phyloP scores from a whole-genome alignment of 92 coral and sea anemone species.

The Actinernus sp. region DNA sequence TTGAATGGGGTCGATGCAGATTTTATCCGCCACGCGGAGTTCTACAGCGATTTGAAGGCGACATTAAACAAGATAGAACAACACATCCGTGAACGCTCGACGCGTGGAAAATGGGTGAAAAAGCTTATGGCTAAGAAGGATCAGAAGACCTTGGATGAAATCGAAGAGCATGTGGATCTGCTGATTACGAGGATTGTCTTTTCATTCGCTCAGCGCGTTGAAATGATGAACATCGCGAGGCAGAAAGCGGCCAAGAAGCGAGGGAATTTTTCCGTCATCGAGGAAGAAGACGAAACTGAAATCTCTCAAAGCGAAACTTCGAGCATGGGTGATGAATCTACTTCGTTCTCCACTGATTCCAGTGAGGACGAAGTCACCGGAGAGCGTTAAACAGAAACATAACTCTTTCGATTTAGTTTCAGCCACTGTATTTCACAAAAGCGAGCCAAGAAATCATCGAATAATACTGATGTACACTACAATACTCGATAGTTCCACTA shows the following conservation, averaged over 20 bases:
- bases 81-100: slow-evolving; percentile 71
- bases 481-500: neutral
- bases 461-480: no score
- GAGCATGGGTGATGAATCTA: slow-evolving; percentile 20
- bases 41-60: slow-evolving; percentile 91
- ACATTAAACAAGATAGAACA: slow-evolving; percentile 81
- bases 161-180: slow-evolving; percentile 83
- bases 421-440: no score
- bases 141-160: slow-evolving; percentile 80
- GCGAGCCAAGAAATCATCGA: no score
- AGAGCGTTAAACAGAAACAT: slow-evolving; percentile 36
- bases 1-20: slow-evolving; percentile 88
- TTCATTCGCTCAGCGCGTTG: slow-evolving; percentile 90
- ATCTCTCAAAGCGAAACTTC: slow-evolving; percentile 15
- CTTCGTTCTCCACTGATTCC: slow-evolving; percentile 29
- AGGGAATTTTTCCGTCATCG: slow-evolving; percentile 51
- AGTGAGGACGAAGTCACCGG: slow-evolving; percentile 17
- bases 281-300: slow-evolving; percentile 57
- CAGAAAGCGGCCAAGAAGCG: slow-evolving; percentile 24
- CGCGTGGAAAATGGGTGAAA: slow-evolving; percentile 81
- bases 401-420: no score
- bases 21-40: slow-evolving; percentile 91
- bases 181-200: slow-evolving; percentile 92
- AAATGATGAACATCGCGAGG: slow-evolving; percentile 65
- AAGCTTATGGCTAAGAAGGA: slow-evolving; percentile 87